These are phyloP conservation scores for Sebastes umbrosus DNA, from an alignment of 2,797 vertebrate genomes.

Conservation along the genomic window DNA sequence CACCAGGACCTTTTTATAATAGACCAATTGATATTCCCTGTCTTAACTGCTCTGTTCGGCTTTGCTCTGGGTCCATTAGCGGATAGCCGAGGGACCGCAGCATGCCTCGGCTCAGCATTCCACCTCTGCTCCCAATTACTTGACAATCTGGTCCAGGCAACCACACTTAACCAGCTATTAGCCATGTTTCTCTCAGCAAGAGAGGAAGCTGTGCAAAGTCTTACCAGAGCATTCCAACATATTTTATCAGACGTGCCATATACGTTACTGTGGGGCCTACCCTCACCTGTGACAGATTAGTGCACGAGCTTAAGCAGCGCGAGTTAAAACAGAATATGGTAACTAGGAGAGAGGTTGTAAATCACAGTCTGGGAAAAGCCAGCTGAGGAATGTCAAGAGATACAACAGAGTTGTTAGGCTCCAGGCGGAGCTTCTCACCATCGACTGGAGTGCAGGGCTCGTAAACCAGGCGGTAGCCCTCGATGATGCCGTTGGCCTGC, in stretches of 20 bases:
- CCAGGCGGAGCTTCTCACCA: constrained; percentile 84
- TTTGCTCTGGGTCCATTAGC: constrained; percentile 59
- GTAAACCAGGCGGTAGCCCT: constrained; percentile 93
- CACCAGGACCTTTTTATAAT: constrained; percentile 15
- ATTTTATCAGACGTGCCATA: constrained; percentile 56
- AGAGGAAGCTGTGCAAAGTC: constrained; percentile 57
- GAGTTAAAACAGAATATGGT: constrained; percentile 55
- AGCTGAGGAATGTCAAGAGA: constrained; percentile 63
- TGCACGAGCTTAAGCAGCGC: constrained; percentile 58
- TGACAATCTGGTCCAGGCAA: constrained; percentile 65
- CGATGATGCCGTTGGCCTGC: constrained; percentile 93
- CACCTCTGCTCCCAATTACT: constrained; percentile 78
- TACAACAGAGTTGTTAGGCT: constrained; percentile 44
- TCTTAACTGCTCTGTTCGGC: constrained; percentile 34
- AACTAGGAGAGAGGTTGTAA: constrained; percentile 58
- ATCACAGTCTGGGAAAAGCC: constrained; percentile 60
- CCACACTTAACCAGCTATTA: constrained; percentile 68
- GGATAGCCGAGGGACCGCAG: constrained; percentile 53
- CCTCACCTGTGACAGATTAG: constrained; percentile 72
- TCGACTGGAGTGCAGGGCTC: constrained; percentile 96
- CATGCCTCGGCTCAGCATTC: constrained; percentile 53
- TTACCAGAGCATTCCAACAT: constrained; percentile 45
- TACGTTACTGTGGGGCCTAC: constrained; percentile 50
- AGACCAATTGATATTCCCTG: constrained; percentile 32
- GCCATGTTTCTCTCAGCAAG: constrained; percentile 53